Conservation (phyloP, 2,797 vertebrate species). For the Falco berigora region DNA sequence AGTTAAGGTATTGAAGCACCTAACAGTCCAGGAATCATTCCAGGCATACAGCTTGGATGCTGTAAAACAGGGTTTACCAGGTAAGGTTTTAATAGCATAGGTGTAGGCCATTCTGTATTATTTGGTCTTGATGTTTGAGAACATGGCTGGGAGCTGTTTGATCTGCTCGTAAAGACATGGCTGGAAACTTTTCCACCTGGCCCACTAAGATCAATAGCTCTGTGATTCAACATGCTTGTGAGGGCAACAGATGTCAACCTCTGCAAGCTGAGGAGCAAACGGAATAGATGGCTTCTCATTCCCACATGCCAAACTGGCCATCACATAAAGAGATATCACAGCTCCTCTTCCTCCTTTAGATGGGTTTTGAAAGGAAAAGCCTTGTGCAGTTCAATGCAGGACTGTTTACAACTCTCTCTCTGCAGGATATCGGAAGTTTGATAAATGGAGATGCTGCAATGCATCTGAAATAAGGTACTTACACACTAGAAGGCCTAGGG, state of each 20-base stretch:
- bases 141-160: neutral
- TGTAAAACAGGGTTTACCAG: neutral
- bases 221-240: neutral
- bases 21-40: neutral
- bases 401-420: neutral
- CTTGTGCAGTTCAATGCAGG: neutral
- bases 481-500: neutral
- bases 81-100: neutral
- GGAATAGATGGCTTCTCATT: neutral
- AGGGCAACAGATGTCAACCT: neutral
- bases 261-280: neutral
- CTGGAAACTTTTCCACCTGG: neutral
- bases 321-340: neutral
- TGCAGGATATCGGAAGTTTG: neutral
- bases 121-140: accelerated
- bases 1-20: neutral
- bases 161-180: neutral
- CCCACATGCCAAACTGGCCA: neutral
- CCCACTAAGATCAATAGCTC: neutral
- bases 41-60: neutral
- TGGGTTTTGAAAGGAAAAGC: neutral
- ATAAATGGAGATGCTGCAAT: neutral
- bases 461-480: neutral
- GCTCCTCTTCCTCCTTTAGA: neutral
- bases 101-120: neutral